Evolutionary conservation across 2,113 vertebrate genomes (phyloP).

Genomic region (Gorsachius goisagi): DNA sequence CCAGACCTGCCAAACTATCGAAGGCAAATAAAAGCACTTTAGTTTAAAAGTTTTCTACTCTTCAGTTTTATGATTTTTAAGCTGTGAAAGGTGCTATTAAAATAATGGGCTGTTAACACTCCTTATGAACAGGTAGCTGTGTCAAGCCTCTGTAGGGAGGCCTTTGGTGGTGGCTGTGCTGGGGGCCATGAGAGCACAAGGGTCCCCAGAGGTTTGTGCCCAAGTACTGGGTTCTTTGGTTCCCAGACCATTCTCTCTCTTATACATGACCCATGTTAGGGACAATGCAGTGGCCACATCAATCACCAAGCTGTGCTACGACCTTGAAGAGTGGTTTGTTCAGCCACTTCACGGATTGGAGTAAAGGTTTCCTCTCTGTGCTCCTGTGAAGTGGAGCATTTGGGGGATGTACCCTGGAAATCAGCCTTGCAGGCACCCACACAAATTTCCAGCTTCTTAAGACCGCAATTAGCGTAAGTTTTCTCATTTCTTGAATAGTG

Average conservation of each 20-base stretch:
- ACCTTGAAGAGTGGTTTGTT: neutral
- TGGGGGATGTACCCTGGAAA: neutral
- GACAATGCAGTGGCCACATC: neutral
- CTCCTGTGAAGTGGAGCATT: neutral
- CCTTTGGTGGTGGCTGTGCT: neutral
- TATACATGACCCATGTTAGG: fast-evolving
- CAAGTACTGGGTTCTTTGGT: neutral
- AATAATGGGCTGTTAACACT: neutral
- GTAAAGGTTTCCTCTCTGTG: neutral
- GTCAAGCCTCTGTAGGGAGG: neutral
- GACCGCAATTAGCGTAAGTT: neutral
- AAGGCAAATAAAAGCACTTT: neutral
- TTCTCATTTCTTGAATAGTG: neutral
- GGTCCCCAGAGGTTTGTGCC: neutral
- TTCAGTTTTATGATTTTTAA: neutral
- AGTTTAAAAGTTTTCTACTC: neutral
- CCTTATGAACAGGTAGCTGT: neutral
- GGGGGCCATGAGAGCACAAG: neutral
- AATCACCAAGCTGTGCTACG: neutral
- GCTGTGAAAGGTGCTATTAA: neutral
- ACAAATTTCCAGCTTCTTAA: neutral
- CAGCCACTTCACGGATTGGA: neutral
- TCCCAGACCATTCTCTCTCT: neutral
- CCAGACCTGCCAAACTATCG: neutral
- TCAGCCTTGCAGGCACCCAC: neutral